A percentile compares a stretch with the other conserved stretches of the same genome.
Evolutionary conservation across 2,113 vertebrate genomes (phyloP).

Genomic region (Proteles cristata): DNA sequence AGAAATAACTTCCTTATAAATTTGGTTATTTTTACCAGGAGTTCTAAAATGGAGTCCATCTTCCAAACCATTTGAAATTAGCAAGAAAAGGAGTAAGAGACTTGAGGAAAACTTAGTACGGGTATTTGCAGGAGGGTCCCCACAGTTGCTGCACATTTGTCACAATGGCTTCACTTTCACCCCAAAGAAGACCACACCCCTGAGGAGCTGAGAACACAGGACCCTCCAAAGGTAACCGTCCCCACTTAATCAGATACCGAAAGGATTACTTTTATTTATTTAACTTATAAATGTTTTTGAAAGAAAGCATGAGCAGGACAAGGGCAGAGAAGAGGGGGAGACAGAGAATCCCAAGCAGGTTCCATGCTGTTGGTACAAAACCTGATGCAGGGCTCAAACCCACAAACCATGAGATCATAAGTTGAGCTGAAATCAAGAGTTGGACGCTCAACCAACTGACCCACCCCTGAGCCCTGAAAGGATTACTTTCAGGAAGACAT

Average conservation of each 20-base stretch:
- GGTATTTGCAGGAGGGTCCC: neutral
- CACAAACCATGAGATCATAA: too few relatives aligned
- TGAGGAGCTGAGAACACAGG: neutral
- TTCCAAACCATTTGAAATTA: neutral
- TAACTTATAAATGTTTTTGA: too few relatives aligned
- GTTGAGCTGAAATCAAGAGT: too few relatives aligned
- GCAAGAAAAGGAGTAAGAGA: neutral
- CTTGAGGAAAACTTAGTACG: rapidly evolving
- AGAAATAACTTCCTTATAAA: neutral
- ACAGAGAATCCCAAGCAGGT: too few relatives aligned
- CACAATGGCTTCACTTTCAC: neutral
- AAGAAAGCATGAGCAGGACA: too few relatives aligned
- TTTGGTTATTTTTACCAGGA: neutral
- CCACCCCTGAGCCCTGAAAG: neutral
- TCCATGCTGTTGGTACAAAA: too few relatives aligned
- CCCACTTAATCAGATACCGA: neutral
- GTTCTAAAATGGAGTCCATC: neutral
- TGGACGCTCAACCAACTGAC: too few relatives aligned
- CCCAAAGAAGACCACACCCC: neutral
- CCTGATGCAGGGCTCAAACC: too few relatives aligned
- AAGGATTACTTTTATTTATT: neutral
- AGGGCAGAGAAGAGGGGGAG: too few relatives aligned
- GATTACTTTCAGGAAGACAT: neutral
- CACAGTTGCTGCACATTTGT: neutral
- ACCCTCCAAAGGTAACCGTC: neutral